Conservation (phyloP, 2,888 invertebrate genomes). For the Phasia obesa region DNA sequence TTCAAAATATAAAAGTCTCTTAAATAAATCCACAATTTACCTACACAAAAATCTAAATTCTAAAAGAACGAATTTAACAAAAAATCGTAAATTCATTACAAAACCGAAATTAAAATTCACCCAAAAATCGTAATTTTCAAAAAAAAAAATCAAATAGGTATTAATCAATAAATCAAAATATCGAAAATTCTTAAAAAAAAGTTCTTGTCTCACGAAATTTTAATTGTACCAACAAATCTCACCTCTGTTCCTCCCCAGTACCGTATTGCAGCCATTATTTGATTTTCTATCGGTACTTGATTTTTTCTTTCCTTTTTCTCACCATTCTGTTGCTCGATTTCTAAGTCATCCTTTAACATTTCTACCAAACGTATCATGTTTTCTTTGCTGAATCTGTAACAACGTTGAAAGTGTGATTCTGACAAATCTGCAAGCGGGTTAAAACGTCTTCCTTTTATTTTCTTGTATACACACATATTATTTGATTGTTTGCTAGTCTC, state of each 20-base stretch:
- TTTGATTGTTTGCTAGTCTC: slow-evolving; percentile 32
- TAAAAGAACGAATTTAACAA: too few relatives aligned
- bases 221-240: background rate
- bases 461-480: slow-evolving; percentile 42
- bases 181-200: too few relatives aligned
- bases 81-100: too few relatives aligned
- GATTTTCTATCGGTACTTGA: slow-evolving; percentile 78
- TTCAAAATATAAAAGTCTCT: too few relatives aligned
- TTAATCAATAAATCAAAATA: too few relatives aligned
- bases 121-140: too few relatives aligned
- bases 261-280: slow-evolving; percentile 76
- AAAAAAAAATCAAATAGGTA: too few relatives aligned
- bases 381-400: slow-evolving; percentile 78
- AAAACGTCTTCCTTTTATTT: slow-evolving; percentile 71
- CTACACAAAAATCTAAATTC: too few relatives aligned
- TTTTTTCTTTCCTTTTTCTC: slow-evolving; percentile 63
- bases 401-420: slow-evolving; percentile 75
- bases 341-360: slow-evolving; percentile 78
- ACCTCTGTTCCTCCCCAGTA: slow-evolving; percentile 78
- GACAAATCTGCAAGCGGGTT: slow-evolving; percentile 76
- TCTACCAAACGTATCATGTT: slow-evolving; percentile 77
- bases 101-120: too few relatives aligned
- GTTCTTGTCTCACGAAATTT: background rate
- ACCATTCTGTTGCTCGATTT: slow-evolving; percentile 68
- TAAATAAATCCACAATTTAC: too few relatives aligned